Evolutionary conservation across 1,140 invertebrate species (phyloP).

Genomic region (Drosophila burlai): DNA sequence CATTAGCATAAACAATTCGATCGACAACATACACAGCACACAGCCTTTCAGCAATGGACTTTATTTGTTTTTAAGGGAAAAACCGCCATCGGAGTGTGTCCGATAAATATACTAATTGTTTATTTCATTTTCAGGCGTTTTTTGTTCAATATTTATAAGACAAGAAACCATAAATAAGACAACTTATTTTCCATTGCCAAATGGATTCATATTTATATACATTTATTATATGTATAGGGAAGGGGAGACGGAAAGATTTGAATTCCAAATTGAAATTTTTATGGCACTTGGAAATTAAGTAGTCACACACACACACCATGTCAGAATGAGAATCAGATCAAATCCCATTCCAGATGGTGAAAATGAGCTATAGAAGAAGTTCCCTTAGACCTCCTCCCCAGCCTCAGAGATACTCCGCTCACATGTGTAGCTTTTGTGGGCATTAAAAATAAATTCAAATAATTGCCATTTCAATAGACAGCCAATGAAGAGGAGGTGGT

Average conservation of each 20-base stretch:
- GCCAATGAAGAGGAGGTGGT: conserved; percentile 17
- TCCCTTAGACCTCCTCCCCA: not conserved
- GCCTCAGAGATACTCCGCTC: conserved; percentile 8
- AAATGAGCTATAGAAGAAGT: conserved; percentile 41
- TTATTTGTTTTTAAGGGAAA: conserved; percentile 15
- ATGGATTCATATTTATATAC: conserved; percentile 6
- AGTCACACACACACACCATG: conserved; percentile 29
- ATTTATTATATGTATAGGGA: too few relatives aligned
- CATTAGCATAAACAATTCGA: conserved; percentile 37
- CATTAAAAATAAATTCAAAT: conserved; percentile 65
- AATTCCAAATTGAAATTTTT: conserved; percentile 57
- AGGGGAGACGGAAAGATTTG: conserved; percentile 9
- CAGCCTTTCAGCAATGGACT: conserved; percentile 43
- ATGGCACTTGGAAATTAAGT: conserved; percentile 68
- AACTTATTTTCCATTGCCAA: conserved; percentile 44
- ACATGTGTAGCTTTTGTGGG: conserved; percentile 14
- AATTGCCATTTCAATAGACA: conserved; percentile 63
- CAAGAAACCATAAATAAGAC: conserved; percentile 46
- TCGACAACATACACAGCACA: not conserved
- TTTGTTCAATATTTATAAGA: conserved; percentile 62
- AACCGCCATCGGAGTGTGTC: conserved; percentile 24
- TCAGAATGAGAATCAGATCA: conserved; percentile 27
- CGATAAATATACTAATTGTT: conserved; percentile 58
- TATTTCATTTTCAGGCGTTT: conserved; percentile 49
- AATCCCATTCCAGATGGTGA: conserved; percentile 54